Percentiles rank a stretch among this genome's conserved stretches.
Conservation (phyloP, 2,888 invertebrate species). For the Drosophila suboccidentalis region DNA sequence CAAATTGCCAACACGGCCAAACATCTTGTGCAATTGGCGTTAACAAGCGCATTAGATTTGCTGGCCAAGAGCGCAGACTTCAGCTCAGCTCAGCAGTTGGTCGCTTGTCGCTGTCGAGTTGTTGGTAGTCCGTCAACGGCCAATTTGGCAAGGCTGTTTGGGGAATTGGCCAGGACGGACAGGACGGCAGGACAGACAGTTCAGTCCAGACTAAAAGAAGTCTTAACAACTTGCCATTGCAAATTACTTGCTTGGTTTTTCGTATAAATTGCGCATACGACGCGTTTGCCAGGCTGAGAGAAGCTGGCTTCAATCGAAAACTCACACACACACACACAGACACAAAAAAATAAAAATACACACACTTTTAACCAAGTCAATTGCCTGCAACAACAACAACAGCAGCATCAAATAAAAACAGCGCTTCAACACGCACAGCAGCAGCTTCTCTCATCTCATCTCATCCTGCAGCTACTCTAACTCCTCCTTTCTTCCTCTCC, state of each 20-base stretch:
- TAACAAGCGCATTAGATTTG: slow-evolving; percentile 81
- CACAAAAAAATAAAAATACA: slow-evolving; percentile 36
- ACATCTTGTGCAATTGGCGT: slow-evolving; percentile 76
- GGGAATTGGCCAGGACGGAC: slow-evolving; percentile 66
- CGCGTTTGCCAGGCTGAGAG: slow-evolving; percentile 47
- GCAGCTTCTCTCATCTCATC: slow-evolving; percentile 29
- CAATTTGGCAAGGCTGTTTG: slow-evolving; percentile 80
- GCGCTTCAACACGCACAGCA: slow-evolving; percentile 80
- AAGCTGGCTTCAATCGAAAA: slow-evolving; percentile 50
- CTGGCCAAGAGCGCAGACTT: slow-evolving; percentile 39
- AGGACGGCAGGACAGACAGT: neutral
- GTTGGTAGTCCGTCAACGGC: slow-evolving; percentile 64
- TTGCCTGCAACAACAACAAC: slow-evolving; percentile 44
- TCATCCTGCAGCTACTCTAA: slow-evolving; percentile 25
- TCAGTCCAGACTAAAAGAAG: slow-evolving; percentile 44
- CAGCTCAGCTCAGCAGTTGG: slow-evolving; percentile 9
- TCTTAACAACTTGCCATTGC: slow-evolving; percentile 77
- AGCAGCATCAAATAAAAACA: slow-evolving; percentile 65
- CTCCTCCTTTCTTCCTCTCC: neutral
- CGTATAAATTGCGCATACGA: slow-evolving; percentile 68
- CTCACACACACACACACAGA: slow-evolving; percentile 31
- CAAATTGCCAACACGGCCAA: slow-evolving; percentile 69
- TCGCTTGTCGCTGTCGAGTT: slow-evolving; percentile 14
- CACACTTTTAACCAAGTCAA: slow-evolving; percentile 7
- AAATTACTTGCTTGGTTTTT: slow-evolving; percentile 67